These are phyloP conservation scores for Punctoribates punctum DNA, from an alignment of 2,888 invertebrate species.

Conservation along the genomic window DNA sequence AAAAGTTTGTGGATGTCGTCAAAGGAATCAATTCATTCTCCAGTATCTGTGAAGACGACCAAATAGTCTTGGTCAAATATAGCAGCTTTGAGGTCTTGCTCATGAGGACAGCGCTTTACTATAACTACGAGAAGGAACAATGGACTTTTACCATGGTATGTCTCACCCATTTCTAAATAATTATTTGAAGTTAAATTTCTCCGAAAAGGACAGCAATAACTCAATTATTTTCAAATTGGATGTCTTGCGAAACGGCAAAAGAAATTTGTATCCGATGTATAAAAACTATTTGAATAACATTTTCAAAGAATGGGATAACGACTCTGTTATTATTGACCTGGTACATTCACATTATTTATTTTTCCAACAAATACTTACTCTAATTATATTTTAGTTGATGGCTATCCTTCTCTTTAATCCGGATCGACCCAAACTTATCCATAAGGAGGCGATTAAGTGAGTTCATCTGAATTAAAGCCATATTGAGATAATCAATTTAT, in stretches of 20 bases:
- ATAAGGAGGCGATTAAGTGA: conserved; percentile 69
- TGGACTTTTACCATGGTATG: conserved; percentile 63
- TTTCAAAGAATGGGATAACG: conserved; percentile 75
- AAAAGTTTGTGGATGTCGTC: conserved; percentile 66
- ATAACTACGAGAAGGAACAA: conserved; percentile 78
- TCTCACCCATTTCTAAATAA: no score
- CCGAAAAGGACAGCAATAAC: no score
- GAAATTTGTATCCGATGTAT: conserved; percentile 79
- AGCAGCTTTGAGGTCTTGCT: conserved; percentile 97
- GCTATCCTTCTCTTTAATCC: conserved; percentile 88
- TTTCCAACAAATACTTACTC: neutral
- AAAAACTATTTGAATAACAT: conserved; percentile 79
- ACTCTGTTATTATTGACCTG: conserved; percentile 66
- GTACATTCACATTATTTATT: neutral
- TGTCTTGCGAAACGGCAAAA: conserved; percentile 79
- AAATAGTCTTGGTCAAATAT: conserved; percentile 79
- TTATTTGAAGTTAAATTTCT: no score
- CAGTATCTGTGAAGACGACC: conserved; percentile 89
- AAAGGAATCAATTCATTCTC: conserved; percentile 71
- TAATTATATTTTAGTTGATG: conserved; percentile 73
- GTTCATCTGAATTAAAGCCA: neutral
- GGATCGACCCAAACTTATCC: conserved; percentile 71
- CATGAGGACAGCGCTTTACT: conserved; percentile 83
- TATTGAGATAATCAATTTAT: neutral
- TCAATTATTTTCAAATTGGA: conserved; percentile 63